A percentile compares a stretch with the other conserved stretches of the same genome.
Conservation (phyloP, 2,113 vertebrate species). For the Pelecanus crispus region DNA sequence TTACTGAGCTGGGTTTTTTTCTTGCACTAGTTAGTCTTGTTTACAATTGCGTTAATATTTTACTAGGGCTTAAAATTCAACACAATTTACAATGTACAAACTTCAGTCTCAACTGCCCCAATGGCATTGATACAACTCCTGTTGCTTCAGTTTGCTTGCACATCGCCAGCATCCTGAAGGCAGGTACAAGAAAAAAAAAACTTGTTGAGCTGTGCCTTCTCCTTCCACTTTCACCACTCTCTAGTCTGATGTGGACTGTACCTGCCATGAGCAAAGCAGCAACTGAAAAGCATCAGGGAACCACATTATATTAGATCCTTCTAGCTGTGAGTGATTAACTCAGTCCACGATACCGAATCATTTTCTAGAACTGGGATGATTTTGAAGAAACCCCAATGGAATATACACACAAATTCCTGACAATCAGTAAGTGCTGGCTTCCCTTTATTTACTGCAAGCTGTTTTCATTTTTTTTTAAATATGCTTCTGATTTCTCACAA, state of each 20-base stretch:
- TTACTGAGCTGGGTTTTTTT: neutral
- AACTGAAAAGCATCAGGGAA: neutral
- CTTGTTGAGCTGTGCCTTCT: neutral
- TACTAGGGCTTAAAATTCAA: neutral
- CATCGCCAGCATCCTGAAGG: neutral
- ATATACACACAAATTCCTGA: neutral
- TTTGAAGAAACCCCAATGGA: neutral
- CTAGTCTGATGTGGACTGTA: neutral
- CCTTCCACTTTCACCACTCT: neutral
- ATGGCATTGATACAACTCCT: neutral
- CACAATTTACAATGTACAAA: neutral
- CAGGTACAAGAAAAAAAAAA: neutral
- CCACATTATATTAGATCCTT: fast-evolving
- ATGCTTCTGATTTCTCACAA: neutral
- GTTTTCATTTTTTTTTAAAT: neutral
- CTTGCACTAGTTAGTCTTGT: neutral
- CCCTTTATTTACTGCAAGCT: neutral
- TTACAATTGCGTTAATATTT: constrained; percentile 34
- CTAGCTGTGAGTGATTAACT: neutral
- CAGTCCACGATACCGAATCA: neutral
- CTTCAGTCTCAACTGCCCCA: neutral
- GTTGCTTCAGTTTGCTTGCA: neutral
- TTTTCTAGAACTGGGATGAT: neutral
- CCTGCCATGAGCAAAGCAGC: neutral
- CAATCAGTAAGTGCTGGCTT: constrained; percentile 1